Conservation (phyloP, 1,140 invertebrate species). For the Drosophila lacertosa region DNA sequence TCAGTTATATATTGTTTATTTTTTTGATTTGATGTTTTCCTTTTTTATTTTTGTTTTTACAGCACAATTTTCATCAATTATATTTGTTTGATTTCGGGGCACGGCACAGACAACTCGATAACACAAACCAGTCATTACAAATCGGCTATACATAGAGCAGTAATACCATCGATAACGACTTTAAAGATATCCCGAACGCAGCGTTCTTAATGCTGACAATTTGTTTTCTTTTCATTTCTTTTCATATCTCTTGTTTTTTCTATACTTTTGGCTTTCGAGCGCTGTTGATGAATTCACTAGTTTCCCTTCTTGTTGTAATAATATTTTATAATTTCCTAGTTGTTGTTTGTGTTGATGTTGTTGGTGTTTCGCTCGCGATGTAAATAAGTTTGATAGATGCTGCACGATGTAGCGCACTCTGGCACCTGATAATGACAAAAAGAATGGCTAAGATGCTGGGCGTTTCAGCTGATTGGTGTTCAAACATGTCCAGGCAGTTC, state of each 20-base stretch:
- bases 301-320: conserved; percentile 65
- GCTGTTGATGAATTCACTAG: conserved; percentile 71
- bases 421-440: conserved; percentile 32
- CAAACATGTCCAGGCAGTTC: conserved; percentile 4
- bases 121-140: conserved; percentile 42
- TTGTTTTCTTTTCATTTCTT: conserved; percentile 1
- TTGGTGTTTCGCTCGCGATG: conserved; percentile 41
- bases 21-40: conserved; percentile 30
- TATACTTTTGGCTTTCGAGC: conserved; percentile 51
- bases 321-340: conserved; percentile 80
- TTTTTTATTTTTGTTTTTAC: conserved; percentile 49
- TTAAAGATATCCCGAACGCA: conserved; percentile 8
- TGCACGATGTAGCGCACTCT: conserved; percentile 32
- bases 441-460: conserved; percentile 35
- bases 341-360: conserved; percentile 55
- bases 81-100: conserved; percentile 45
- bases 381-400: conserved; percentile 20
- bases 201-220: conserved; percentile 18
- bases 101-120: conserved; percentile 38
- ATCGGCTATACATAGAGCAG: conserved; percentile 39
- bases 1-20: conserved; percentile 42
- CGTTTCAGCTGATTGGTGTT: not conserved
- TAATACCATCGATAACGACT: conserved; percentile 34
- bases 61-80: conserved; percentile 56
- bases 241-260: conserved; percentile 24